These are phyloP conservation scores for Oplegnathus fasciatus DNA, from an alignment of 2,113 vertebrate species.

Conservation along the genomic window DNA sequence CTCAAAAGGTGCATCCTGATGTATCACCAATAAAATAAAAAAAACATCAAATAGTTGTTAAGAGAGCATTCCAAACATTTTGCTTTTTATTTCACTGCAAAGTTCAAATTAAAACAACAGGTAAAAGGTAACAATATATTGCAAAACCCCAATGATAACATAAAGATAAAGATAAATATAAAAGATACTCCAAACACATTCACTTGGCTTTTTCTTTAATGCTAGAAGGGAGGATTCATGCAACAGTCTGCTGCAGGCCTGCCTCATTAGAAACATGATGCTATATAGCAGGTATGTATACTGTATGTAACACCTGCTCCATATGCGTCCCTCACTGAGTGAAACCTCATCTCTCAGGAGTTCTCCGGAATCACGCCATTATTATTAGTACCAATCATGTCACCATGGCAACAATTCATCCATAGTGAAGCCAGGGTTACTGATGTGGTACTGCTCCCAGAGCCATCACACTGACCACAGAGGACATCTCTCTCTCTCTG, in stretches of 20 bases:
- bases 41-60: too few species aligned
- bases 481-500: slow-evolving; percentile 15
- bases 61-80: too few species aligned
- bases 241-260: background rate
- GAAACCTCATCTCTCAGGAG: background rate
- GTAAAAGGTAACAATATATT: too few species aligned
- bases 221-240: background rate
- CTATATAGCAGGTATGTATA: background rate
- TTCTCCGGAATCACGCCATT: slow-evolving; percentile 1
- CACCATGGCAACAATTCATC: slow-evolving; percentile 33
- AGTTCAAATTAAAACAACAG: too few species aligned
- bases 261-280: background rate
- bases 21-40: too few species aligned
- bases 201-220: background rate
- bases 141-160: background rate
- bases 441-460: background rate
- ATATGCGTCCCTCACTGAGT: background rate
- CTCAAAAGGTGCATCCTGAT: too few species aligned
- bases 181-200: background rate
- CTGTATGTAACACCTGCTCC: background rate
- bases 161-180: background rate
- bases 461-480: slow-evolving; percentile 5
- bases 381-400: slow-evolving; percentile 17
- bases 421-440: slow-evolving; percentile 1
- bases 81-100: too few species aligned